A percentile compares a stretch with the other conserved stretches of the same genome.
Conservation (phyloP, 2,888 invertebrate species). For the Rhorus exstirpatorius region DNA sequence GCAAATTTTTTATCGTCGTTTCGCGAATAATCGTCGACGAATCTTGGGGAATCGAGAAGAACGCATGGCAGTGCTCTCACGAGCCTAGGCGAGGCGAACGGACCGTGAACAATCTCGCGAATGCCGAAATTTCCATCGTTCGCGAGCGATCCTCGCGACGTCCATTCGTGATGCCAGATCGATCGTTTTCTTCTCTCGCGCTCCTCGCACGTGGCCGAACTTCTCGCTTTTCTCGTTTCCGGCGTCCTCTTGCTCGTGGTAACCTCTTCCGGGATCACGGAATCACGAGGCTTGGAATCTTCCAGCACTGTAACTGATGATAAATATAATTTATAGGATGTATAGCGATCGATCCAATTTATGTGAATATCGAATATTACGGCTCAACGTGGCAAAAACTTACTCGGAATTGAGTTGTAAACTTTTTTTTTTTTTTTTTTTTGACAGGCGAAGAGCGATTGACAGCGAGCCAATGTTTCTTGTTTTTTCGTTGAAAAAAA, state of each 20-base stretch:
- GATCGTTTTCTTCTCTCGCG: constrained; percentile 12
- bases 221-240: neutral
- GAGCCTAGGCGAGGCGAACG: constrained; percentile 72
- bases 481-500: constrained; percentile 11
- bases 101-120: constrained; percentile 71
- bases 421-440: constrained; percentile 4
- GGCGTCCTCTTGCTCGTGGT: neutral
- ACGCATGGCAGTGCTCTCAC: constrained; percentile 71
- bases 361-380: too few species aligned
- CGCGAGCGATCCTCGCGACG: constrained; percentile 53
- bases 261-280: neutral
- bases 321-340: neutral
- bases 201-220: neutral
- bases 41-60: neutral
- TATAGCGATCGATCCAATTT: neutral
- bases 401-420: constrained; percentile 5
- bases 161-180: constrained; percentile 72
- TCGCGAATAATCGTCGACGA: neutral
- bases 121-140: constrained; percentile 57
- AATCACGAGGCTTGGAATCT: constrained; percentile 18
- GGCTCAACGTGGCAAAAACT: neutral
- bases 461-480: constrained; percentile 45
- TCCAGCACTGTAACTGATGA: constrained; percentile 41
- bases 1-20: neutral
- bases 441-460: constrained; percentile 24